phyloP scores from a whole-genome alignment of 53 echinoderm and acorn worm species.

The Zoroaster sp. region DNA sequence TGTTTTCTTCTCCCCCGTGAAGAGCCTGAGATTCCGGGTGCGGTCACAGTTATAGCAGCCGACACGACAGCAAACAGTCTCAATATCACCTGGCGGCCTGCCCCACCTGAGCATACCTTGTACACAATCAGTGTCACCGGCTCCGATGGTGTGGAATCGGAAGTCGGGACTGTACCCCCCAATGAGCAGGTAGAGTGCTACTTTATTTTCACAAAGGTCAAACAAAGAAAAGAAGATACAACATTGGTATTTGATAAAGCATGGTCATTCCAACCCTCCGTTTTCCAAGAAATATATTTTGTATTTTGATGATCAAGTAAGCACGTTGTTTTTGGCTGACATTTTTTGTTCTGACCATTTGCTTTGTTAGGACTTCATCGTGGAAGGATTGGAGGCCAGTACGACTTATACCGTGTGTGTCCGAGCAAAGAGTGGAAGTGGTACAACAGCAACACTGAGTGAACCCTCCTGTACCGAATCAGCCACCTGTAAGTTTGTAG shows the following conservation, averaged over 20 bases:
- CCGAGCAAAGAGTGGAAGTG: conserved; percentile 47
- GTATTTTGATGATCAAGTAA: background rate
- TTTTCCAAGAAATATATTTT: too few species aligned
- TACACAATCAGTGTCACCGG: conserved; percentile 13
- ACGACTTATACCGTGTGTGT: conserved; percentile 59
- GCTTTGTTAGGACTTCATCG: background rate
- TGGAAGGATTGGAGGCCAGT: conserved; percentile 43
- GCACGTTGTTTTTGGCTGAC: background rate
- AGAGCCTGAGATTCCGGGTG: conserved; percentile 15
- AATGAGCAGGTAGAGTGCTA: conserved; percentile 5
- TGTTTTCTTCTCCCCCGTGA: background rate
- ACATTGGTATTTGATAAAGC: too few species aligned
- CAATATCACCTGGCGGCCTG: background rate
- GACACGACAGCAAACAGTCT: conserved; percentile 24
- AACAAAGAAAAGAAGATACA: too few species aligned
- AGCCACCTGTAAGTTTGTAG: conserved; percentile 54
- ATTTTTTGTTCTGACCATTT: background rate
- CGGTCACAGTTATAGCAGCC: background rate
- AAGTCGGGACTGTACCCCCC: background rate
- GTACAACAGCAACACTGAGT: conserved; percentile 40
- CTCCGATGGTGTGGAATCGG: conserved; percentile 13
- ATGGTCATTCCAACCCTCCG: too few species aligned
- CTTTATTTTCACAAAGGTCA: background rate
- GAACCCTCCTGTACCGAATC: conserved; percentile 5
- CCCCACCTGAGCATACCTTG: background rate